phyloP scores from a whole-genome alignment of 2,888 invertebrate genomes.

The Andrena praecox region DNA sequence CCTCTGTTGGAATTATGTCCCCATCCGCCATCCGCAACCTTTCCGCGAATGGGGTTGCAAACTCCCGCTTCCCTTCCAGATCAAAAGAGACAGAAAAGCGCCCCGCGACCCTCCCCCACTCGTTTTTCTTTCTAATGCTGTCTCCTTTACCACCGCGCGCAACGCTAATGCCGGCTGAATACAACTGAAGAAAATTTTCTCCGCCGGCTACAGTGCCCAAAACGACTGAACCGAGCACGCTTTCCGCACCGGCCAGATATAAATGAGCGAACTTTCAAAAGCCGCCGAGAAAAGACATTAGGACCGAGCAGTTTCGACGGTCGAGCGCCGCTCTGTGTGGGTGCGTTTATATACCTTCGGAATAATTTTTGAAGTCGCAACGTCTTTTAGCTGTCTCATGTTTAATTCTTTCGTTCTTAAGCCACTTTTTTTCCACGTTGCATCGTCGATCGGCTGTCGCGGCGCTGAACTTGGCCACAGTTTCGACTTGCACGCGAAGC shows the following conservation, averaged over 20 bases:
- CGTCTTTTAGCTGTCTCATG: conserved; percentile 55
- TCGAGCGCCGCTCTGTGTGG: conserved; percentile 28
- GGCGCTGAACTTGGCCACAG: conserved; percentile 12
- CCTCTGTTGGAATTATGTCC: conserved; percentile 80
- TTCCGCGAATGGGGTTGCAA: conserved; percentile 79
- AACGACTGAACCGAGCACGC: conserved; percentile 67
- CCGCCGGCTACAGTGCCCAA: conserved; percentile 49
- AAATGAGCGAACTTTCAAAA: conserved; percentile 73
- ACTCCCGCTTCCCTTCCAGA: conserved; percentile 70
- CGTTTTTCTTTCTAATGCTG: conserved; percentile 49
- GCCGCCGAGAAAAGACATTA: conserved; percentile 65
- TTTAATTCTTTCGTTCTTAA: conserved; percentile 48
- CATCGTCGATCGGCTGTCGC: conserved; percentile 35
- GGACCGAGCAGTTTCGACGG: conserved; percentile 52
- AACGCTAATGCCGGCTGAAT: conserved; percentile 69
- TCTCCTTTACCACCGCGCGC: conserved; percentile 46
- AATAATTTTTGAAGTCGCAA: conserved; percentile 63
- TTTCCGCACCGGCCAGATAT: conserved; percentile 69
- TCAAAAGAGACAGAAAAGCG: conserved; percentile 62
- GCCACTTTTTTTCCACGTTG: conserved; percentile 33
- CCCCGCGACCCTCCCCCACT: conserved; percentile 1
- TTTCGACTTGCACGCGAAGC: neutral
- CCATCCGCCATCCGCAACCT: conserved; percentile 66
- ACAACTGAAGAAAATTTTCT: conserved; percentile 66
- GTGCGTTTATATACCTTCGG: conserved; percentile 40